Evolutionary conservation across 2,113 vertebrate species (phyloP).

Genomic region (Leucoraja erinaceus): DNA sequence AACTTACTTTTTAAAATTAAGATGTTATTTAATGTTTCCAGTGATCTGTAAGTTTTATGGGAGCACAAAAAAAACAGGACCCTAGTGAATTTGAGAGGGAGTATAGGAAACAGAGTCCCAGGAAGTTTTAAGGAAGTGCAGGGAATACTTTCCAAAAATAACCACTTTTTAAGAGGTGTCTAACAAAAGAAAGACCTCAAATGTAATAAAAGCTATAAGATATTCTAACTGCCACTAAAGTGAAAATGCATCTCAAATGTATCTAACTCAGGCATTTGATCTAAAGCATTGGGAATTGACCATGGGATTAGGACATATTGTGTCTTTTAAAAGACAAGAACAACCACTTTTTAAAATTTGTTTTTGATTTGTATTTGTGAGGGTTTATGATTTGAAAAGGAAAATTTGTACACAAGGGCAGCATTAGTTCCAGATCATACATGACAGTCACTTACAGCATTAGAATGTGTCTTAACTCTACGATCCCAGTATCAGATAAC

Average conservation of each 20-base stretch:
- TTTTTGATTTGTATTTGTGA: background rate
- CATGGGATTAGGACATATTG: background rate
- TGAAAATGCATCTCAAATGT: constrained; percentile 43
- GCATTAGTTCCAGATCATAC: background rate
- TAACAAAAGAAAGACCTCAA: constrained; percentile 47
- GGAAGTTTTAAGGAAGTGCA: too few relatives aligned
- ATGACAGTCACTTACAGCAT: background rate
- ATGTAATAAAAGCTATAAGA: constrained; percentile 55
- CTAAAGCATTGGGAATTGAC: constrained; percentile 8
- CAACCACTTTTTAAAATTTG: background rate
- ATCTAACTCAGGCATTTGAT: background rate
- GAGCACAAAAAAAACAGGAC: too few relatives aligned
- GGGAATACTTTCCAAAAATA: constrained; percentile 47
- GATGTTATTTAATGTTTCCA: too few relatives aligned
- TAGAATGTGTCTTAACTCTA: background rate
- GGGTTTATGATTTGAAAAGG: background rate
- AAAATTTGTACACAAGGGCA: background rate
- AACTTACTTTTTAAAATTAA: too few relatives aligned
- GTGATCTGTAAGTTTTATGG: too few relatives aligned
- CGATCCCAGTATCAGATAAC: background rate
- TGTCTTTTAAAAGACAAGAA: background rate
- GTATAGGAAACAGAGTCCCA: too few relatives aligned
- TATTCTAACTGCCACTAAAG: constrained; percentile 54
- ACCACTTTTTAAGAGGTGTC: constrained; percentile 49
- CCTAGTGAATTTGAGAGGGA: too few relatives aligned